Conservation (phyloP, 2,797 vertebrate genomes). For the Carapus acus region DNA sequence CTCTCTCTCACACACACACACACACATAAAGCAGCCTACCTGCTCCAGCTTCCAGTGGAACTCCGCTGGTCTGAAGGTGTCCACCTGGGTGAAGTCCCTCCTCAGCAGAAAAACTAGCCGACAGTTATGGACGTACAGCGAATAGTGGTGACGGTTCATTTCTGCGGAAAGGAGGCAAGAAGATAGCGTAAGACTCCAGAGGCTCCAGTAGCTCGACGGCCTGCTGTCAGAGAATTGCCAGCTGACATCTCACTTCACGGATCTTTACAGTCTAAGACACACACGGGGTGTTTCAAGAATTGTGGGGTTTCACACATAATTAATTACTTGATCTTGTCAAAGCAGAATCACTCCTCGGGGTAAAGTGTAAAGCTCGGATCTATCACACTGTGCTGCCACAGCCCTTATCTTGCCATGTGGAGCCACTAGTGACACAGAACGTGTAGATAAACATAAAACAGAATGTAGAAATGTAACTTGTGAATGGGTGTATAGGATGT, state of each 20-base stretch:
- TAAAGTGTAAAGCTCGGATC: no score
- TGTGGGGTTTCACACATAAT: no score
- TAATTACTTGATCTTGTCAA: background rate
- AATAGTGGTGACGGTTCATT: slow-evolving; percentile 98
- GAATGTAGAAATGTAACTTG: no score
- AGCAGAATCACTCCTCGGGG: background rate
- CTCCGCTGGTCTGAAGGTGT: slow-evolving; percentile 92
- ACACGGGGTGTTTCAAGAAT: no score
- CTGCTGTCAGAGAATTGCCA: slow-evolving; percentile 19
- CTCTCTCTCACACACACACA: background rate
- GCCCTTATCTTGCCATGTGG: no score
- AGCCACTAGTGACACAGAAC: no score
- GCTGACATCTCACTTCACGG: slow-evolving; percentile 14
- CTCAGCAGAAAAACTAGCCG: slow-evolving; percentile 91
- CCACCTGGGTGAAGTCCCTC: slow-evolving; percentile 88
- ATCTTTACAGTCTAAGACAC: background rate
- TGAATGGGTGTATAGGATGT: no score
- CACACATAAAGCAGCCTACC: slow-evolving; percentile 66
- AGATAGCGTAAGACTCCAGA: slow-evolving; percentile 19
- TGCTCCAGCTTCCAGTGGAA: slow-evolving; percentile 99
- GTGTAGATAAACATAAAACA: no score
- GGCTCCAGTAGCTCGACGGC: slow-evolving; percentile 24
- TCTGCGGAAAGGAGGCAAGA: slow-evolving; percentile 66
- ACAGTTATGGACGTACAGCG: slow-evolving; percentile 95
- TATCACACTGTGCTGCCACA: no score